Conservation (phyloP, 2,797 vertebrate species). For the Ceryle rudis region DNA sequence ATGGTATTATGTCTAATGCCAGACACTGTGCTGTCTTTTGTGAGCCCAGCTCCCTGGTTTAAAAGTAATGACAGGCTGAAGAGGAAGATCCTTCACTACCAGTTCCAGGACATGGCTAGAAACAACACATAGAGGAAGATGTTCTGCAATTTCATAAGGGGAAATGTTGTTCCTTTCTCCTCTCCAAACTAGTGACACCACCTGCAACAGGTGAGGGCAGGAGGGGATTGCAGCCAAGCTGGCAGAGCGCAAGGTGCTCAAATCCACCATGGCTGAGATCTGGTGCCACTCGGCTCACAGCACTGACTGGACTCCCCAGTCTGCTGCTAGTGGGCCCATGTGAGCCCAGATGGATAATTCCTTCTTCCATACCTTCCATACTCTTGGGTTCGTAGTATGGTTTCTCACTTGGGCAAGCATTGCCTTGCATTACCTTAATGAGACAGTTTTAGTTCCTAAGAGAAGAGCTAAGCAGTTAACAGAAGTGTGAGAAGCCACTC, state of each 20-base stretch:
- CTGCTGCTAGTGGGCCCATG: not conserved
- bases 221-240: not conserved
- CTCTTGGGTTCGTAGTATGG: not conserved
- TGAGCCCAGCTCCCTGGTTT: not conserved
- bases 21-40: rapidly evolving
- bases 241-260: not conserved
- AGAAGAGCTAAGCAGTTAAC: not conserved
- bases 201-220: not conserved
- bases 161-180: not conserved
- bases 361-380: not conserved
- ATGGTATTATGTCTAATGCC: not conserved
- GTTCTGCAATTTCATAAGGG: not conserved
- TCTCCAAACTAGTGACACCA: not conserved
- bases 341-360: not conserved
- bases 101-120: not conserved
- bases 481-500: not conserved
- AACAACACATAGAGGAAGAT: not conserved
- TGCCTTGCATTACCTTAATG: not conserved
- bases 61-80: not conserved
- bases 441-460: not conserved
- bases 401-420: not conserved
- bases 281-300: not conserved
- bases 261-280: not conserved
- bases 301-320: not conserved
- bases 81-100: not conserved